Conservation (phyloP, 2,113 vertebrate genomes). For the Amphiprion percula region DNA sequence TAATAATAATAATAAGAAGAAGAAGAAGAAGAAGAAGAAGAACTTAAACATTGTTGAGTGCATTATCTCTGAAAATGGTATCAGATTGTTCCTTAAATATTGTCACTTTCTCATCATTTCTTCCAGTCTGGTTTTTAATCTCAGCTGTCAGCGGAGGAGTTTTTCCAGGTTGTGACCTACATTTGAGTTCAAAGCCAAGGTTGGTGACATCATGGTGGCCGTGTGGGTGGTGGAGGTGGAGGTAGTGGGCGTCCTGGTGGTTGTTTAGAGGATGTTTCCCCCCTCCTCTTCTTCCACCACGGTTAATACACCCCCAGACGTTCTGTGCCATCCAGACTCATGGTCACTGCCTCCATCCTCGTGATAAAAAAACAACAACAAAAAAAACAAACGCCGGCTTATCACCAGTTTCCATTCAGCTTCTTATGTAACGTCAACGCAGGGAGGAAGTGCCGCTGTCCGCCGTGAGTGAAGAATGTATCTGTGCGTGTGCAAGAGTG, state of each 20-base stretch:
- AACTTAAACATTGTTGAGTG: too few species aligned
- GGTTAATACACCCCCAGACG: constrained; percentile 17
- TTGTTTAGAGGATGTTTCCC: constrained; percentile 32
- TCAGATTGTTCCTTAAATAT: too few species aligned
- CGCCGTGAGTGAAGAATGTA: constrained; percentile 67
- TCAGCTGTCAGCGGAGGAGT: not conserved
- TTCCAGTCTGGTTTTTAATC: not conserved
- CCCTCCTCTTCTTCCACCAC: not conserved
- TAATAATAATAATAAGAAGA: too few species aligned
- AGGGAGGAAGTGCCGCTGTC: constrained; percentile 70
- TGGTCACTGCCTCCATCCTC: constrained; percentile 65
- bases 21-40: too few species aligned
- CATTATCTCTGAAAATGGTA: too few species aligned
- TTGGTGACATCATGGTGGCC: constrained; percentile 47
- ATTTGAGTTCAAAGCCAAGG: constrained; percentile 25
- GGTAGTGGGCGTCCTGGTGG: not conserved
- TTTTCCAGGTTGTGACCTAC: constrained; percentile 43
- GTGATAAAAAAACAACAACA: constrained; percentile 48
- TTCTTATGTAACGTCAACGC: constrained; percentile 66
- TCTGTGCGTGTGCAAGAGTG: constrained; percentile 48
- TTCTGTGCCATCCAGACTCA: constrained; percentile 60
- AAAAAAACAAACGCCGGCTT: constrained; percentile 49
- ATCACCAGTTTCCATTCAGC: constrained; percentile 79
- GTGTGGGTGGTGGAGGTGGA: constrained; percentile 38
- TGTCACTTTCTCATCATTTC: not conserved